Percentiles rank a stretch among this genome's conserved stretches.
These are phyloP conservation scores for Ormyrus thymus DNA, from an alignment of 2,888 invertebrate genomes.

Conservation along the genomic window DNA sequence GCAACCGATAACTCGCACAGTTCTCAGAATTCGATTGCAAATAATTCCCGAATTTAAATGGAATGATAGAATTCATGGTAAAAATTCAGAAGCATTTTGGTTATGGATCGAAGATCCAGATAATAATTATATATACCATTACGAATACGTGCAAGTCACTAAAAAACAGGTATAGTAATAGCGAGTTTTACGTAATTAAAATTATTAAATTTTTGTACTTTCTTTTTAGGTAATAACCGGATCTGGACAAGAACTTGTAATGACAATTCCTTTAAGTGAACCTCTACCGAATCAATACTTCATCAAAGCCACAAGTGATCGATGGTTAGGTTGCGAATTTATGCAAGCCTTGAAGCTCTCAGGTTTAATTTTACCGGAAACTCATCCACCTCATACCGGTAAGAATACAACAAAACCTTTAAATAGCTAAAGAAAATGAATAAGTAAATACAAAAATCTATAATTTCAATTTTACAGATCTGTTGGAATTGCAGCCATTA, in stretches of 20 bases:
- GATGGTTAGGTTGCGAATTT: slow-evolving; percentile 82
- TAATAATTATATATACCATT: slow-evolving; percentile 95
- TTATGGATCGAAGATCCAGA: slow-evolving; percentile 98
- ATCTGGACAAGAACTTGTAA: slow-evolving; percentile 89
- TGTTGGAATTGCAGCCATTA: slow-evolving; percentile 92
- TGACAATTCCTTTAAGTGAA: slow-evolving; percentile 96
- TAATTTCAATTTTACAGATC: slow-evolving; percentile 77
- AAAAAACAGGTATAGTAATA: slow-evolving; percentile 81
- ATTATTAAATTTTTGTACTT: background rate
- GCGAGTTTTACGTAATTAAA: slow-evolving; percentile 26
- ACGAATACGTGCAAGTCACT: slow-evolving; percentile 91
- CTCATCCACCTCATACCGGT: slow-evolving; percentile 94
- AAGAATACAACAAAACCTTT: slow-evolving; percentile 51
- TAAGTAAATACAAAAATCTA: background rate
- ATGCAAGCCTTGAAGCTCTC: slow-evolving; percentile 84
- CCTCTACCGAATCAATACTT: slow-evolving; percentile 95
- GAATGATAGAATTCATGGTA: slow-evolving; percentile 94
- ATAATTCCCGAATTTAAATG: slow-evolving; percentile 87
- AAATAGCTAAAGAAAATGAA: background rate
- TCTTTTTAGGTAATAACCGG: slow-evolving; percentile 75
- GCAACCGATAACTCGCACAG: slow-evolving; percentile 97
- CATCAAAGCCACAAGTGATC: slow-evolving; percentile 90
- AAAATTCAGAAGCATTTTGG: slow-evolving; percentile 93
- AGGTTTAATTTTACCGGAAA: slow-evolving; percentile 92
- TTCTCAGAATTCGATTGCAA: slow-evolving; percentile 87